Percentiles rank a stretch among this genome's conserved stretches.
phyloP scores from a whole-genome alignment of 2,888 invertebrate genomes.

The Platynereis dumerilii region DNA sequence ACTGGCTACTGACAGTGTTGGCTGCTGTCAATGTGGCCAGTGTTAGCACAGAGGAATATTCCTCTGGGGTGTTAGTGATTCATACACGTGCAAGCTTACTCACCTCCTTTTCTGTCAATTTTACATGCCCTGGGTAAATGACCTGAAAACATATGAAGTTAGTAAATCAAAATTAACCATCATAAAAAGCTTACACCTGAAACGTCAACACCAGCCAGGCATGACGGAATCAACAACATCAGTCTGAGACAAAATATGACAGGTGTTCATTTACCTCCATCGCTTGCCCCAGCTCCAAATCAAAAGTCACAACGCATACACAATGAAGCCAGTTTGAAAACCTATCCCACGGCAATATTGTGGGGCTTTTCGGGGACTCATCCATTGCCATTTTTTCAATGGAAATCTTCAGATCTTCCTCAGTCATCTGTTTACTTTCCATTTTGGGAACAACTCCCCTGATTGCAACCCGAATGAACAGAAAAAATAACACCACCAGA shows the following conservation, averaged over 20 bases:
- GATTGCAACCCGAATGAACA: too few relatives aligned
- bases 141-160: conserved; percentile 69
- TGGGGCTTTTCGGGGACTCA: conserved; percentile 32
- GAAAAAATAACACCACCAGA: too few relatives aligned
- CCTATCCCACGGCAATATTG: conserved; percentile 64
- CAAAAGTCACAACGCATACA: conserved; percentile 97
- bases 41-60: too few relatives aligned
- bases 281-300: conserved; percentile 97
- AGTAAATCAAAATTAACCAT: background rate
- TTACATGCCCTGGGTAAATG: conserved; percentile 80
- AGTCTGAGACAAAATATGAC: background rate
- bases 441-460: too few relatives aligned
- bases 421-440: background rate
- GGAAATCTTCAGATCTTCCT: conserved; percentile 10
- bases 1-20: too few relatives aligned
- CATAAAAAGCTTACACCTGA: too few relatives aligned
- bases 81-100: too few relatives aligned
- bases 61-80: too few relatives aligned
- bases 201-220: too few relatives aligned
- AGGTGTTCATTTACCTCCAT: conserved; percentile 75
- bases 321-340: conserved; percentile 94
- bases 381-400: conserved; percentile 20
- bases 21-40: too few relatives aligned
- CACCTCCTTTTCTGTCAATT: conserved; percentile 66
- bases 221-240: background rate